Evolutionary conservation across 2,113 vertebrate genomes (phyloP).

Genomic region (Prietella phreatophila): DNA sequence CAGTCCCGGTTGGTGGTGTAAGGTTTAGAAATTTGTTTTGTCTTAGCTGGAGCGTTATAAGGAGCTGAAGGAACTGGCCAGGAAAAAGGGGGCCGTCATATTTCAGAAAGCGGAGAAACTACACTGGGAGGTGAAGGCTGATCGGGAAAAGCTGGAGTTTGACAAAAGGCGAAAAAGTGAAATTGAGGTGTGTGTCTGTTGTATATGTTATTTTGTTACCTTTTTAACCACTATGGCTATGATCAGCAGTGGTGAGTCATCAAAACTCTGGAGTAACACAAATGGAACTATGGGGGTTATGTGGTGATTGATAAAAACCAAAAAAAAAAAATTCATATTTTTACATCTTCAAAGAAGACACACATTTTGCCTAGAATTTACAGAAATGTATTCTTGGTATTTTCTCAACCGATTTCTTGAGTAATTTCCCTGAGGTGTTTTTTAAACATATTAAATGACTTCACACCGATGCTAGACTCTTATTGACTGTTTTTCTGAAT

Average conservation of each 20-base stretch:
- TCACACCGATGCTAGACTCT: no score
- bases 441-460: no score
- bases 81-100: conserved; percentile 75
- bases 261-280: no score
- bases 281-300: no score
- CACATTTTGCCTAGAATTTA: no score
- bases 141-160: conserved; percentile 79
- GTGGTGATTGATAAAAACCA: no score
- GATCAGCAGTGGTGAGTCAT: background rate
- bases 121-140: conserved; percentile 80
- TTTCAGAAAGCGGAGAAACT: conserved; percentile 83
- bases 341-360: no score
- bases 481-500: no score
- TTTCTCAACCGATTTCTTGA: no score
- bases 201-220: background rate
- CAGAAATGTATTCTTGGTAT: no score
- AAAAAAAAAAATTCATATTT: no score
- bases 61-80: conserved; percentile 81
- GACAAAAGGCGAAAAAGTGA: conserved; percentile 80
- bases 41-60: conserved; percentile 80
- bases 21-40: conserved; percentile 24
- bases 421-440: no score
- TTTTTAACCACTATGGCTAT: background rate
- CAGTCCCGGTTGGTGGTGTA: background rate
- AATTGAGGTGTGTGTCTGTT: conserved; percentile 71